phyloP scores from a whole-genome alignment of 2,888 invertebrate species.

The Phrixothrix hirtus region DNA sequence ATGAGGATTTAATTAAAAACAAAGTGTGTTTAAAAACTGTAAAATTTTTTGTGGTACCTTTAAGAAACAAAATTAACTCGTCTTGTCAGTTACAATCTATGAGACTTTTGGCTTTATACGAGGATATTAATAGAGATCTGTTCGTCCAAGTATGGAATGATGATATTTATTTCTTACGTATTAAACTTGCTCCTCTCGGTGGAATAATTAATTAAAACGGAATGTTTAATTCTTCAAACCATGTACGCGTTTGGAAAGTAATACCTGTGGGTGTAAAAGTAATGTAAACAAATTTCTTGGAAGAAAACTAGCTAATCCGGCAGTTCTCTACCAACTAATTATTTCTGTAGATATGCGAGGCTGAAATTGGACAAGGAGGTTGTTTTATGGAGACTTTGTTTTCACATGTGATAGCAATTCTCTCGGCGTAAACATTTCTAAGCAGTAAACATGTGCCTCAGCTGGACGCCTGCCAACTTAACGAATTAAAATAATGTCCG shows the following conservation, averaged over 20 bases:
- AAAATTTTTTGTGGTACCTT: not conserved
- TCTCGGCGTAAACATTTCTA: slow-evolving; percentile 37
- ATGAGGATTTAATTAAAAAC: not conserved
- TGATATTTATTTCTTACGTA: slow-evolving; percentile 9
- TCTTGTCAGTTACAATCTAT: slow-evolving; percentile 5
- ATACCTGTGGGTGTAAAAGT: slow-evolving; percentile 16
- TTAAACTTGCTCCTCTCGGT: slow-evolving; percentile 8
- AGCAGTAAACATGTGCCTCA: slow-evolving; percentile 48
- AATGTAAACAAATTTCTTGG: slow-evolving; percentile 16
- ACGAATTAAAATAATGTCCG: slow-evolving; percentile 58
- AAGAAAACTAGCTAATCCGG: slow-evolving; percentile 14
- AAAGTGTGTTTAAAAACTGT: not conserved
- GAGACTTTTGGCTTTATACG: slow-evolving; percentile 5
- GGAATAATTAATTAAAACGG: slow-evolving; percentile 10
- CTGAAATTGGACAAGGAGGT: slow-evolving; percentile 27
- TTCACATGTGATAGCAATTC: slow-evolving; percentile 42
- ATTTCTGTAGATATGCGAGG: slow-evolving; percentile 22
- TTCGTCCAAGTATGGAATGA: slow-evolving; percentile 11
- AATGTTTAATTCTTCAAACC: slow-evolving; percentile 7
- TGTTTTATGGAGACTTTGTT: slow-evolving; percentile 31
- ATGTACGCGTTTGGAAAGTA: slow-evolving; percentile 11
- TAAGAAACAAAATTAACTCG: slow-evolving; percentile 10
- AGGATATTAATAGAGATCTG: slow-evolving; percentile 16
- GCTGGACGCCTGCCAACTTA: slow-evolving; percentile 51
- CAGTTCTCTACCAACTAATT: slow-evolving; percentile 22